Conservation (phyloP, 2,113 vertebrate species). For the Rallus limicola region DNA sequence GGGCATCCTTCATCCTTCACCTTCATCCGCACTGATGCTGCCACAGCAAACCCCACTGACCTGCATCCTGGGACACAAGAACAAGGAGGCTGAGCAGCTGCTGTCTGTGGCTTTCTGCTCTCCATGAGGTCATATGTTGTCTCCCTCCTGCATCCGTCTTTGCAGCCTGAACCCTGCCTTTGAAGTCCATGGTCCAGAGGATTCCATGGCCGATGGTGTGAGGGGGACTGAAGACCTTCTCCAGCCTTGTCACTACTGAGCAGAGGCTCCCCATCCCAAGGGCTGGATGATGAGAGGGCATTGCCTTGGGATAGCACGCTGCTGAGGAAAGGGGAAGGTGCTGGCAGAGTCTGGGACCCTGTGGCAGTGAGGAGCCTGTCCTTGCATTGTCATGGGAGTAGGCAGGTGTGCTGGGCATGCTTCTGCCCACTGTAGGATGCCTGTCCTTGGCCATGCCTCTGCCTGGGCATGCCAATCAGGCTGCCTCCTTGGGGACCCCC, state of each 20-base stretch:
- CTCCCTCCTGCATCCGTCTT: not conserved
- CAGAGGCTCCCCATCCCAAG: not conserved
- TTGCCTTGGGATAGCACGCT: fast-evolving
- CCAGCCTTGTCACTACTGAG: not conserved
- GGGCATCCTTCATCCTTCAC: not conserved
- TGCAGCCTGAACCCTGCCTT: not conserved
- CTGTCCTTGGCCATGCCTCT: not conserved
- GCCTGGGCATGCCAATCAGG: fast-evolving
- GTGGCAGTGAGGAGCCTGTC: not conserved
- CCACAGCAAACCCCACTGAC: not conserved
- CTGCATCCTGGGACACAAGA: fast-evolving
- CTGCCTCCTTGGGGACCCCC: not conserved
- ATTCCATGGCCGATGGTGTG: fast-evolving
- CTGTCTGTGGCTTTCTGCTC: not conserved
- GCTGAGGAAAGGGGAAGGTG: not conserved
- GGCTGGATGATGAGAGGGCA: not conserved
- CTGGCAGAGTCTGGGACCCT: not conserved
- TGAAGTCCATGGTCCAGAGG: not conserved
- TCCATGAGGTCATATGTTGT: fast-evolving
- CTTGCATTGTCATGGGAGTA: fast-evolving
- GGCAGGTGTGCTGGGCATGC: fast-evolving
- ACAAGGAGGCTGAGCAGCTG: not conserved
- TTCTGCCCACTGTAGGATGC: not conserved
- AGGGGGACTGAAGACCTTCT: not conserved
- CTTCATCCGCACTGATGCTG: not conserved